Evolutionary conservation across 2,888 invertebrate genomes (phyloP), one percentile per base, ranked within the genome.

Genomic region (Troilus luridus): DNA sequence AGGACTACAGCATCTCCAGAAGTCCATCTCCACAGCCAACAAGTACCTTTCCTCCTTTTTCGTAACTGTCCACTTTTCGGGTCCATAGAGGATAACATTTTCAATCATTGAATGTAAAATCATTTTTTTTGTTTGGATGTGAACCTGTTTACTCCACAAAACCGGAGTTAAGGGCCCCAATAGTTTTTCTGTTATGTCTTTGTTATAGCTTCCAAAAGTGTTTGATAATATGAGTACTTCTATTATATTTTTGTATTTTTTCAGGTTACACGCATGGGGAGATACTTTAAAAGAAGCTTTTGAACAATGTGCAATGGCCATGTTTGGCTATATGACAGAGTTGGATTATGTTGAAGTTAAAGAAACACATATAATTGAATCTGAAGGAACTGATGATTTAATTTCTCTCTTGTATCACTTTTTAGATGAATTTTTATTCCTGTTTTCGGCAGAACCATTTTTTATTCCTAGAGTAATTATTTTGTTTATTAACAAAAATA

Each of bases 261-360:
- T 92, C 94, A 98, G 98, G 94, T 94, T 99, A 92, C 98, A 99
- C 94, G 96, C 98, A 91, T 99, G 99, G 99, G 99, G 99, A 58
- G 95, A 96, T 92, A 96, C 95, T 89, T 94, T 99, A 90, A 95
- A 96, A 93, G 99, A 99, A 95, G 97, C 98, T 0, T 99, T 98
- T 94, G 99, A 99, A 94, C 98, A 98, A 95, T 97, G 97, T 93
- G 98, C 98, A 12, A 96, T 98, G 94, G 97, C 98, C 1, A 99
- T 99, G 99, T 99, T 98, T 95, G 98, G 97, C 0, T 99, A 99
- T 94, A 99, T 99, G 98, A 99, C 99, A 3, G 98, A 98, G 92
- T 94, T 98, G 92, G 96, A 97, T 0, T 93, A 96, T 92, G 98
- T 99, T 0, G 97, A 98, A 94, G 97, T 98, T 93, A 95, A 95